Base-by-base conservation (phyloP, 2,113 vertebrate species). In the Chaenocephalus aceratus region DNA sequence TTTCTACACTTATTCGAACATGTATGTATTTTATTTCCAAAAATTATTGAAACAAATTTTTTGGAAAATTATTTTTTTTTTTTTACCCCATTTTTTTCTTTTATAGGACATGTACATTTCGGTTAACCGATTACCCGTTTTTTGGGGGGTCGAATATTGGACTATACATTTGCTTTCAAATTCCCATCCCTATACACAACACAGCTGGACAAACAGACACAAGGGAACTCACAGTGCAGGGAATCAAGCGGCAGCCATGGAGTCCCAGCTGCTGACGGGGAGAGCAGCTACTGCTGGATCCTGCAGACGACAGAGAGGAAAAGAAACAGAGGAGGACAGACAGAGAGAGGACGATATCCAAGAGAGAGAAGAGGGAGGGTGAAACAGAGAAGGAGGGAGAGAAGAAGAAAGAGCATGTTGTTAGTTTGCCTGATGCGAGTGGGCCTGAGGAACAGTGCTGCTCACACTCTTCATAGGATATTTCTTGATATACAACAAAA, bases 201-300 rank as follows among this genome's bases (percentile, higher is more conserved):
- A 44, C 72, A 82, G 57, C 75, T 12, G 61, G 65, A 72, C 54
- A 66, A 72, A 79, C n/a, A 61, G 16, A 82, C 21, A 12, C 26
- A 60, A 73, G 21, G 64, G 10, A 71, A 89, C 88, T 91, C 60
- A 90, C 89, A 49, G 59, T 67, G 80, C 54, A 48, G 45, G 46
- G 76, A 60, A 76, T 92, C 87, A 91, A 57, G 72, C 71, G 7
- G 77, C 64, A 79, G 84, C 90, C 91, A 86, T 90, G 57, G 59
- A 82, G 82, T 85, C 81, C 68, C 44, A 36, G 80, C 61, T 54
- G 73, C 61, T 77, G 76, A 75, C 68, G 78, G 72, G 64, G 65
- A 60, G 45, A 72, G 48, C 34, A 82, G 56, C 80, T 36, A 71
- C 85, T 52, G 44, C 76, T 83, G 86, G 61, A 83, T 69, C 72